These are phyloP conservation scores for Conus canariensis DNA, from an alignment of 2,888 invertebrate genomes.

Conservation along the genomic window DNA sequence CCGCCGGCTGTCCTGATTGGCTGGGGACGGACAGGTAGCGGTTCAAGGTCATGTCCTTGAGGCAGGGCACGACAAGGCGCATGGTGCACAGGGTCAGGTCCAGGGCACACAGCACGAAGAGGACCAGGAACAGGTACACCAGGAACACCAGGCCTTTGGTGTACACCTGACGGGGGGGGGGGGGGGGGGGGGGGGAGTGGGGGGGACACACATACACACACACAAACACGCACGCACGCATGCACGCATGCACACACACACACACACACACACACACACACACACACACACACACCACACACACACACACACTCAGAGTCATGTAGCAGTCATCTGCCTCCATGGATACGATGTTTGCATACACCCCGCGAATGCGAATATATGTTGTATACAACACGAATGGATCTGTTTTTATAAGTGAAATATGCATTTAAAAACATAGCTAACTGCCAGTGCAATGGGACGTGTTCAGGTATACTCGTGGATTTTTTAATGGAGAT, in stretches of 20 bases:
- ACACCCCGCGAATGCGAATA: no score
- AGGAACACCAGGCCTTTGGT: slow-evolving; percentile 28
- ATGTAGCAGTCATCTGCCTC: no score
- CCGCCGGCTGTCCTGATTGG: neutral
- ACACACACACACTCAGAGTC: slow-evolving; percentile 1
- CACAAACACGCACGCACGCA: neutral
- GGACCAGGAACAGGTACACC: slow-evolving; percentile 34
- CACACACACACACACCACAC: neutral
- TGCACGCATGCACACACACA: neutral
- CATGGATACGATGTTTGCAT: no score
- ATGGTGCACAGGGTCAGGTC: neutral
- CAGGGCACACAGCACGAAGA: neutral
- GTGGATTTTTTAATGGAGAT: no score
- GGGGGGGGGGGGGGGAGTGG: neutral
- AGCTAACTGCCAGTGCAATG: neutral
- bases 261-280: slow-evolving; percentile 6
- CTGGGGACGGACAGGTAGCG: slow-evolving; percentile 27
- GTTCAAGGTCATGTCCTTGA: neutral
- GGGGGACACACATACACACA: neutral
- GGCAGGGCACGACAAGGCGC: slow-evolving; percentile 9
- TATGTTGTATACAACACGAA: neutral
- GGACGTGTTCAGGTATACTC: no score
- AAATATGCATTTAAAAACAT: neutral
- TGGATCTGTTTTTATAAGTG: no score
- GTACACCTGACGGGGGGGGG: neutral